phyloP scores from a whole-genome alignment of 1,140 invertebrate genomes.

The Amphibalanus amphitrite region DNA sequence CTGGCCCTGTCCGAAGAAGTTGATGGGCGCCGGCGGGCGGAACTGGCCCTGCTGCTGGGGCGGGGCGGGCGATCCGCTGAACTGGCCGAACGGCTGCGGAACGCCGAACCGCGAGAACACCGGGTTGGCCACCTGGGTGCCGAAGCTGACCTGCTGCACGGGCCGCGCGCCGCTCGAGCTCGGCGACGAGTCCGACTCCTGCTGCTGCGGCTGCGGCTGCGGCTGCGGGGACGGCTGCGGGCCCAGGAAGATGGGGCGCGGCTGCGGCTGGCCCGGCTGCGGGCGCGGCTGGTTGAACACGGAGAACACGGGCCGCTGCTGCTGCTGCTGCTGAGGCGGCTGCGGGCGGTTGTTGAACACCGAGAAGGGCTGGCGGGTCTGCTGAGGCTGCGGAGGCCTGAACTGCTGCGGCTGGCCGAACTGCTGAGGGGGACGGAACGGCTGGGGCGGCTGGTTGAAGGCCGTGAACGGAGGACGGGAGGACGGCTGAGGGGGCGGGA shows the following conservation, averaged over 20 bases:
- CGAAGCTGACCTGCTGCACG: slow-evolving; percentile 3
- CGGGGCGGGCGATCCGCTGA: not conserved
- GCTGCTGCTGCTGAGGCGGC: not conserved
- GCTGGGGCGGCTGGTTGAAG: not conserved
- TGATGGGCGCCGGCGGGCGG: not conserved
- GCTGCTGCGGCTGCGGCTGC: not conserved
- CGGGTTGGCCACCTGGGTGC: slow-evolving; percentile 3
- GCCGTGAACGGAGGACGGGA: not conserved
- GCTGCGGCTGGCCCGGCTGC: too few species aligned
- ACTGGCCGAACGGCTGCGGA: not conserved
- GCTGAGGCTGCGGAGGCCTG: not conserved
- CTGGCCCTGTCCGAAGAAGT: not conserved
- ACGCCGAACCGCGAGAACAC: not conserved
- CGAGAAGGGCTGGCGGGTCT: not conserved
- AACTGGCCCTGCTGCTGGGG: not conserved
- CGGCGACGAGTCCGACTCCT: not conserved
- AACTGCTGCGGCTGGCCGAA: not conserved
- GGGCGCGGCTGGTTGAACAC: not conserved
- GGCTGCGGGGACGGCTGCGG: too few species aligned
- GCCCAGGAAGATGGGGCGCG: too few species aligned
- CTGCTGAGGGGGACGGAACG: too few species aligned
- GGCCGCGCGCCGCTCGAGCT: not conserved
- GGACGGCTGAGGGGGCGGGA: too few species aligned
- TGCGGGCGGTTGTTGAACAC: not conserved
- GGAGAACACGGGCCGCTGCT: not conserved